A percentile compares a stretch with the other conserved stretches of the same genome.
Conservation (phyloP, 2,113 vertebrate genomes). For the Anas platyrhynchos region DNA sequence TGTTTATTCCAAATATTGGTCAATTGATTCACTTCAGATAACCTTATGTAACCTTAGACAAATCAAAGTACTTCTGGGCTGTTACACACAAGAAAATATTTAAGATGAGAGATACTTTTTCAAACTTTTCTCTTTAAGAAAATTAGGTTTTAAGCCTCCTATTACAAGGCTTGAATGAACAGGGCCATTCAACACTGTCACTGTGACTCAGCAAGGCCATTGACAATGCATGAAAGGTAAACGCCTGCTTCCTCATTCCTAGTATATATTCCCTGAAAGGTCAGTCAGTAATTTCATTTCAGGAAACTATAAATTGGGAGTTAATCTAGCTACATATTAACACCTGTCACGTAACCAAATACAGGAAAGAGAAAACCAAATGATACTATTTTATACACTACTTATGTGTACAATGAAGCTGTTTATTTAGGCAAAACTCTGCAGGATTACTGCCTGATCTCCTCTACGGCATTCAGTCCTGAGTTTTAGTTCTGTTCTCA, state of each 20-base stretch:
- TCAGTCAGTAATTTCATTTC: background rate
- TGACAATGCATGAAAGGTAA: conserved; percentile 2
- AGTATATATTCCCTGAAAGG: background rate
- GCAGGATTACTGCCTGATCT: background rate
- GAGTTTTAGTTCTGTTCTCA: background rate
- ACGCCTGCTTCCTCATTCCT: conserved; percentile 40
- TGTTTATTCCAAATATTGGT: background rate
- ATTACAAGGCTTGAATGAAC: background rate
- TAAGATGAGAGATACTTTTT: background rate
- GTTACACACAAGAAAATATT: background rate
- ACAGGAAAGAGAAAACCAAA: background rate
- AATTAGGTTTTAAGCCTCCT: background rate
- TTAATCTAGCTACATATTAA: background rate
- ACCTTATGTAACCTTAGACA: background rate
- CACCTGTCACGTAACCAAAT: background rate
- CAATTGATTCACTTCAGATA: background rate
- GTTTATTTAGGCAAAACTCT: background rate
- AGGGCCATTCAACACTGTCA: conserved; percentile 38
- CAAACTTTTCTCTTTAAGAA: background rate
- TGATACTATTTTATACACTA: background rate
- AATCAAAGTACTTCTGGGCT: background rate
- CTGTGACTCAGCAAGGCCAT: conserved; percentile 69
- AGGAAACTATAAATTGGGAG: background rate
- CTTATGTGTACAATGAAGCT: background rate
- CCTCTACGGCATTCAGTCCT: background rate